Conservation (phyloP, 1,140 invertebrate genomes). For the Trigoniulus corallinus region DNA sequence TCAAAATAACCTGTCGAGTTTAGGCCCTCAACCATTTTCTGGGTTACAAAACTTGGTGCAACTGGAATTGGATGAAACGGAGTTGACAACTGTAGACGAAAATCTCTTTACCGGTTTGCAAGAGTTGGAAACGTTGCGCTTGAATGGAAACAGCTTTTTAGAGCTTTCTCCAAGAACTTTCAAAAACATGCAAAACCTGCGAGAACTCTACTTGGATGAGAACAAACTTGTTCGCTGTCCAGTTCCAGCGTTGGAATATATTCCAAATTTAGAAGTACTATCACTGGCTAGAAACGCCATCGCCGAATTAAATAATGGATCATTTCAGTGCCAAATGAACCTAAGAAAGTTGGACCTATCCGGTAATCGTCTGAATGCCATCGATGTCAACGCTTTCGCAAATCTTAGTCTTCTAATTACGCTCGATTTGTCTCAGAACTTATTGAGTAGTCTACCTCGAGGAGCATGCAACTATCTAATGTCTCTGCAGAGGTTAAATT, state of each 20-base stretch:
- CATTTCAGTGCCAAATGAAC: constrained; percentile 13
- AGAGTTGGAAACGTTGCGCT: constrained; percentile 7
- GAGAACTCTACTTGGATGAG: constrained; percentile 18
- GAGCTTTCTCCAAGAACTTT: constrained; percentile 13
- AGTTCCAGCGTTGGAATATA: constrained; percentile 40
- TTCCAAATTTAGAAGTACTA: constrained; percentile 43
- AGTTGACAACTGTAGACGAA: constrained; percentile 4
- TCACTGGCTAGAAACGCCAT: constrained; percentile 16
- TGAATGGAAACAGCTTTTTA: constrained; percentile 13
- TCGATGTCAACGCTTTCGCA: constrained; percentile 56
- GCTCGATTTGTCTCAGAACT: constrained; percentile 55
- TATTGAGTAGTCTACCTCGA: constrained; percentile 53
- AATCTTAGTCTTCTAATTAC: constrained; percentile 46
- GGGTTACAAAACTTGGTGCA: constrained; percentile 49
- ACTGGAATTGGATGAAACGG: constrained; percentile 37
- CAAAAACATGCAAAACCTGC: constrained; percentile 12
- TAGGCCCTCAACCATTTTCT: not conserved
- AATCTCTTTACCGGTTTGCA: constrained; percentile 7
- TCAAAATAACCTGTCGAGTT: constrained; percentile 1
- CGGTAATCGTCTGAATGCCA: constrained; percentile 45
- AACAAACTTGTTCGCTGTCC: constrained; percentile 18
- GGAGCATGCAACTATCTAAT: constrained; percentile 49
- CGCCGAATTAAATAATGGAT: constrained; percentile 8
- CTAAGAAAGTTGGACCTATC: constrained; percentile 34
- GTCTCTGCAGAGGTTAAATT: constrained; percentile 48